Conservation (phyloP, 2,797 vertebrate genomes). For the Podarcis siculus region DNA sequence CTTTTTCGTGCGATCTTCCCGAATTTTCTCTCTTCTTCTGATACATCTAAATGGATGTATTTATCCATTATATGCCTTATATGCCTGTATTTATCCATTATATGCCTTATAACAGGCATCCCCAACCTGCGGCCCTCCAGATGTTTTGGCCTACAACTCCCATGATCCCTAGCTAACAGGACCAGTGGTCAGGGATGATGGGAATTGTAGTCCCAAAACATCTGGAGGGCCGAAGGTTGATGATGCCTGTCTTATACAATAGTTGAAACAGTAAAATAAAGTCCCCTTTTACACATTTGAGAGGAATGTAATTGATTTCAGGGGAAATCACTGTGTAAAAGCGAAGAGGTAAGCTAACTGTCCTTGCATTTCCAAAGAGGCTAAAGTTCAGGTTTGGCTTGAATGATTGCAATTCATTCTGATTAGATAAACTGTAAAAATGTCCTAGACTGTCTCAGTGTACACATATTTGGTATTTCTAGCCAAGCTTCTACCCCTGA, state of each 20-base stretch:
- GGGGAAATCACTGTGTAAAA: neutral
- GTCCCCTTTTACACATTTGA: constrained; percentile 5
- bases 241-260: neutral
- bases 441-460: constrained; percentile 41
- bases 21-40: constrained; percentile 6
- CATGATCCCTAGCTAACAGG: no score
- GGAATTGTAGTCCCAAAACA: no score
- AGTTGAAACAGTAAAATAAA: neutral
- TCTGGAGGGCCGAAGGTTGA: no score
- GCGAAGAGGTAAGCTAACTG: constrained; percentile 12
- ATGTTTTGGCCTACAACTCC: no score
- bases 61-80: no score
- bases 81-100: no score
- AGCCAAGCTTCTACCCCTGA: neutral
- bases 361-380: constrained; percentile 46
- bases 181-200: no score
- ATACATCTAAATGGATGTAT: neutral
- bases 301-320: constrained; percentile 30
- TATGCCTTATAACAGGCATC: no score
- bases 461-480: constrained; percentile 24
- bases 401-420: constrained; percentile 49
- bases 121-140: neutral
- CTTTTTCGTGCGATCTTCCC: neutral
- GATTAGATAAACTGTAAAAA: constrained; percentile 49
- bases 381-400: constrained; percentile 49